Conservation (phyloP, 2,797 vertebrate genomes). For the Malurus splendens region DNA sequence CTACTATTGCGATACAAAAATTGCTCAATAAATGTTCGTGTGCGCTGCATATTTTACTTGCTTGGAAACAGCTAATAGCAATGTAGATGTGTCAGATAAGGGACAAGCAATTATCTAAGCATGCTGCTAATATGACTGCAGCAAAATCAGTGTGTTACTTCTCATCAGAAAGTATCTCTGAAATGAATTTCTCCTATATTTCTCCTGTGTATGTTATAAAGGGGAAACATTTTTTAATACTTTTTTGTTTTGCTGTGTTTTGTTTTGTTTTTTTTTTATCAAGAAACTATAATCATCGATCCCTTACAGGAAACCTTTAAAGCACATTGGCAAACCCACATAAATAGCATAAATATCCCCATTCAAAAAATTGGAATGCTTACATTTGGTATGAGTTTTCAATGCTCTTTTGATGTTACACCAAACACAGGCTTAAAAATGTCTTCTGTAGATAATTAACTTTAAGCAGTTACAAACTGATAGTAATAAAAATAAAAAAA, state of each 20-base stretch:
- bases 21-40: background rate
- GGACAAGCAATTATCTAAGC: conserved; percentile 40
- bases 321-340: background rate
- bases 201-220: background rate
- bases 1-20: conserved; percentile 22
- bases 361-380: background rate
- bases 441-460: conserved; percentile 6
- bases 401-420: conserved; percentile 13
- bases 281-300: background rate
- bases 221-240: background rate
- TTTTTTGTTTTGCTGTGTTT: background rate
- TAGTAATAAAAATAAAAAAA: conserved; percentile 16
- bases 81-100: conserved; percentile 42
- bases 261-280: background rate
- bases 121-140: conserved; percentile 26
- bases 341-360: background rate
- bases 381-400: background rate
- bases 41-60: background rate
- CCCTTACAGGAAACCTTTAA: background rate
- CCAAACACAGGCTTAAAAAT: background rate
- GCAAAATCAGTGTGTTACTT: conserved; percentile 14
- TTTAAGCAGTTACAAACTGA: background rate
- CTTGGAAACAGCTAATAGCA: conserved; percentile 16
- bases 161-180: background rate
- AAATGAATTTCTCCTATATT: background rate